Conservation (phyloP, 2,113 vertebrate genomes). For the Theristicus caerulescens region DNA sequence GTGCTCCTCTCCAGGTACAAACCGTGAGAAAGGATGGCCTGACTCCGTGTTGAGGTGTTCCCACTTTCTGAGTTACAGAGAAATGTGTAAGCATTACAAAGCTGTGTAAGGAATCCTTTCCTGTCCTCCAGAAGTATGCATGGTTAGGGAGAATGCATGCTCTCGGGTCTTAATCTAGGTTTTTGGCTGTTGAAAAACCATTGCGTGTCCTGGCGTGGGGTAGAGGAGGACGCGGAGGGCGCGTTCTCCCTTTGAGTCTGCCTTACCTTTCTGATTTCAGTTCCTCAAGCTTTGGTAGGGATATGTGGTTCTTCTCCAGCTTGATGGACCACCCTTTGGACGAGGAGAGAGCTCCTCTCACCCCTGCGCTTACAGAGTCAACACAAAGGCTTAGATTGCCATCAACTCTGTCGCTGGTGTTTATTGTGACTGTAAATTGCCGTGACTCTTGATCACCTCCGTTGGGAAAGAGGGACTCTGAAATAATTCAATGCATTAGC, state of each 20-base stretch:
- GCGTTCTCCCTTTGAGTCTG: not conserved
- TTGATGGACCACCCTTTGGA: conserved; percentile 40
- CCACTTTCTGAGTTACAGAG: no score
- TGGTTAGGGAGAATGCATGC: rapidly evolving
- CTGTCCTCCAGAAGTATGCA: no score
- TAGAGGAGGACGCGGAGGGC: rapidly evolving
- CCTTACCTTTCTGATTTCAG: conserved; percentile 59
- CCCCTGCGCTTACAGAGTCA: rapidly evolving
- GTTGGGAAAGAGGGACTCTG: not conserved
- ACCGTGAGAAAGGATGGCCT: no score
- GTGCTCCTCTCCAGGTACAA: no score
- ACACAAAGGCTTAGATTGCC: not conserved
- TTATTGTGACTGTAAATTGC: not conserved
- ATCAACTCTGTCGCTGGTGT: not conserved
- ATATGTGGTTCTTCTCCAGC: conserved; percentile 43
- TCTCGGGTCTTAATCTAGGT: rapidly evolving
- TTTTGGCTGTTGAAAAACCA: not conserved
- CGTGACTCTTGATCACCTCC: not conserved
- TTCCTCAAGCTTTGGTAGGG: not conserved
- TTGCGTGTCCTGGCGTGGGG: rapidly evolving
- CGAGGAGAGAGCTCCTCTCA: not conserved
- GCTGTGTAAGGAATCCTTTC: not conserved
- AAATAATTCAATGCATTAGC: rapidly evolving
- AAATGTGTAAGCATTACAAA: not conserved
- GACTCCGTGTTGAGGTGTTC: no score